Conservation (phyloP, 2,888 invertebrate genomes). For the Dryobota labecula region DNA sequence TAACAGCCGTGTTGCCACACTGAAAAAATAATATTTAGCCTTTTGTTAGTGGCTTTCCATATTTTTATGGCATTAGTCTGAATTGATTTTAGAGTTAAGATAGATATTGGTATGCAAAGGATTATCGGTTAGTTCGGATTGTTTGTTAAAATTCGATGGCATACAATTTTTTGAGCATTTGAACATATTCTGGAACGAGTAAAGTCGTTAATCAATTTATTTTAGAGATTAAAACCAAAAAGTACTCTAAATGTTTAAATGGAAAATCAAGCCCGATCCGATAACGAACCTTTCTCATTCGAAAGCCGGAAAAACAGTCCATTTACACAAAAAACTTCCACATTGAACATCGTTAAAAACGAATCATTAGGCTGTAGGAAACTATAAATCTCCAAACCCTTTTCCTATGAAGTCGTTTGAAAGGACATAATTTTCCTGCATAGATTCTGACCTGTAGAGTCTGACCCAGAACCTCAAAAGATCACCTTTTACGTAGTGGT, state of each 20-base stretch:
- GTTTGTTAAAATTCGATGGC: background rate
- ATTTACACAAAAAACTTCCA: background rate
- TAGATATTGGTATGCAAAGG: slow-evolving; percentile 24
- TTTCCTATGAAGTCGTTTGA: background rate
- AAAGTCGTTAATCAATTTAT: slow-evolving; percentile 9
- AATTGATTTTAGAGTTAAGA: slow-evolving; percentile 30
- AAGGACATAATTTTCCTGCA: background rate
- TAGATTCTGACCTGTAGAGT: background rate
- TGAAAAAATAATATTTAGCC: slow-evolving; percentile 68
- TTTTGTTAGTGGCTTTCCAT: slow-evolving; percentile 38
- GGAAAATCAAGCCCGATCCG: background rate
- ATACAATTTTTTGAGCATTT: background rate
- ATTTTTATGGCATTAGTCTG: slow-evolving; percentile 35
- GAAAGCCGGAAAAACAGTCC: background rate
- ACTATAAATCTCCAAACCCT: background rate
- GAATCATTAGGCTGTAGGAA: background rate
- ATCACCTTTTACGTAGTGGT: background rate
- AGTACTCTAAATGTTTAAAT: no score
- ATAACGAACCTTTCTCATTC: background rate
- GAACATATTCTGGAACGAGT: background rate
- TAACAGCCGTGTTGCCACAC: slow-evolving; percentile 66
- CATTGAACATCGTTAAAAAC: background rate
- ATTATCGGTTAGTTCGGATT: background rate
- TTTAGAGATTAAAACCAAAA: background rate
- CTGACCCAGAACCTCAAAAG: background rate